phyloP scores from a whole-genome alignment of 2,888 invertebrate species.

The Hypercompe scribonia region DNA sequence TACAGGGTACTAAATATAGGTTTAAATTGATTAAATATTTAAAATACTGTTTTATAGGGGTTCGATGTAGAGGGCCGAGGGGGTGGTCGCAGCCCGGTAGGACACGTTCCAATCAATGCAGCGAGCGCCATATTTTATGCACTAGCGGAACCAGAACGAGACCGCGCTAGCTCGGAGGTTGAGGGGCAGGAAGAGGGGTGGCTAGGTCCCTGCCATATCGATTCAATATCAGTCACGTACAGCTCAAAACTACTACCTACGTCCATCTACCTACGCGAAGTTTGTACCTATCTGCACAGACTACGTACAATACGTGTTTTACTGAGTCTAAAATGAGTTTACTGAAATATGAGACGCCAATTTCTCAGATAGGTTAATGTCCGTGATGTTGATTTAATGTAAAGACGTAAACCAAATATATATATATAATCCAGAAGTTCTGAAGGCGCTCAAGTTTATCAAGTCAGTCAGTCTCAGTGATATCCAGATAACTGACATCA shows the following conservation, averaged over 20 bases:
- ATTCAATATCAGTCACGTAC: neutral
- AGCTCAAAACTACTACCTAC: neutral
- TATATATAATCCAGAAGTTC: too few species aligned
- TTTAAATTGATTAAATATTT: too few species aligned
- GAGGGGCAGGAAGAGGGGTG: neutral
- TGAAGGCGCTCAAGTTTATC: too few species aligned
- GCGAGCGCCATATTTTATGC: slow-evolving; percentile 9
- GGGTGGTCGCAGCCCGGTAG: neutral
- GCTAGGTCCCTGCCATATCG: neutral
- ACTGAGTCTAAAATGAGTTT: too few species aligned
- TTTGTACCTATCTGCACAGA: neutral
- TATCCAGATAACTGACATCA: too few species aligned
- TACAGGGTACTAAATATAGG: too few species aligned
- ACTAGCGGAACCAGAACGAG: neutral
- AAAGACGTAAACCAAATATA: too few species aligned
- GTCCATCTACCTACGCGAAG: neutral
- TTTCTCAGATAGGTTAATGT: too few species aligned
- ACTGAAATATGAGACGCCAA: too few species aligned
- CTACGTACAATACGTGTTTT: neutral
- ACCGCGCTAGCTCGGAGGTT: neutral
- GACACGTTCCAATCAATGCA: slow-evolving; percentile 4
- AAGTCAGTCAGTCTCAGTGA: too few species aligned
- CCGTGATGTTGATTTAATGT: too few species aligned
- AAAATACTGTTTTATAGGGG: too few species aligned
- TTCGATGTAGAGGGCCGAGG: neutral